Conservation (phyloP, 1,140 invertebrate species). For the Homalodisca vitripennis region DNA sequence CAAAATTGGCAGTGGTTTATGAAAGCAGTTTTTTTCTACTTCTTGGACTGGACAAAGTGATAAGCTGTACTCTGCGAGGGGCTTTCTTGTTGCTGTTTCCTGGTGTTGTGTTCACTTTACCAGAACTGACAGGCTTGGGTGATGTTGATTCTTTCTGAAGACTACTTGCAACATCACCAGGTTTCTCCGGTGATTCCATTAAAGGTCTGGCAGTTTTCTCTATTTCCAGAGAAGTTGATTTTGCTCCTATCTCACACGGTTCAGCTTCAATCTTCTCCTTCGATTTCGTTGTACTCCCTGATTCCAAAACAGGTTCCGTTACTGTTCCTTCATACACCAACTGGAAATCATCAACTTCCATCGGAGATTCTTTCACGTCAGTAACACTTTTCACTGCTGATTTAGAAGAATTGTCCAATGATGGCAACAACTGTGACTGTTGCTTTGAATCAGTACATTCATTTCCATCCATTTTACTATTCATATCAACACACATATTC, state of each 20-base stretch:
- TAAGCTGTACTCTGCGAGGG: constrained; percentile 61
- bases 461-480: background rate
- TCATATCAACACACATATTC: background rate
- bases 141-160: constrained; percentile 13
- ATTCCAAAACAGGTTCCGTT: background rate
- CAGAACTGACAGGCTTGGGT: background rate
- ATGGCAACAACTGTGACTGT: no score
- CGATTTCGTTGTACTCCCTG: background rate
- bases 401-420: no score
- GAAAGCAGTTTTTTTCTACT: constrained; percentile 48
- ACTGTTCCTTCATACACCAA: constrained; percentile 26
- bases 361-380: background rate
- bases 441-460: no score
- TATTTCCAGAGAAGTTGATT: background rate
- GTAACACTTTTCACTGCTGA: background rate
- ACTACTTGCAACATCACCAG: background rate
- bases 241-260: background rate
- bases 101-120: constrained; percentile 16
- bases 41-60: constrained; percentile 73
- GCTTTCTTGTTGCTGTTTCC: constrained; percentile 20
- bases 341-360: constrained; percentile 28
- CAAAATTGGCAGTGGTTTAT: no score
- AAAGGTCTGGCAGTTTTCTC: background rate
- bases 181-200: background rate
- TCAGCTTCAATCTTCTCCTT: background rate